Conservation (phyloP, 2,888 invertebrate species). For the Labia minor region DNA sequence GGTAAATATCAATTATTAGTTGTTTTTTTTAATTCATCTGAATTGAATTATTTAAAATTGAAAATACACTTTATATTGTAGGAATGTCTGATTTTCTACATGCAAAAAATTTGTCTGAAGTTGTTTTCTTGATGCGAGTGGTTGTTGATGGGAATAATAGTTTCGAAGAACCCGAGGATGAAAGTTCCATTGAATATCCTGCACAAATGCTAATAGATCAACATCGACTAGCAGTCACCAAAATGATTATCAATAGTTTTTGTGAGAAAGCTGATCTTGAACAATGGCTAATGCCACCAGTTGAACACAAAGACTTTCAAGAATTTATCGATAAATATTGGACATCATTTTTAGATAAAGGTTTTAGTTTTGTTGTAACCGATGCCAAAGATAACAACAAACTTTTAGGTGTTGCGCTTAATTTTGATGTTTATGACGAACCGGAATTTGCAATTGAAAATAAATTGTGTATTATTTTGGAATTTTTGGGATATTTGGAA, state of each 20-base stretch:
- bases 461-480: conserved; percentile 60
- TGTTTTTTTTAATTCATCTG: background rate
- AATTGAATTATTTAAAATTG: no score
- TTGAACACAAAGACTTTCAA: conserved; percentile 55
- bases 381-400: conserved; percentile 45
- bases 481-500: conserved; percentile 67
- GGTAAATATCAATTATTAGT: conserved; percentile 39
- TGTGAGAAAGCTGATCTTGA: conserved; percentile 78
- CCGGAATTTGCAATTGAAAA: conserved; percentile 60
- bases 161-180: background rate
- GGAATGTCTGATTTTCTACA: conserved; percentile 69
- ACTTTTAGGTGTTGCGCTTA: conserved; percentile 60
- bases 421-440: conserved; percentile 72
- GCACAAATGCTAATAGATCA: conserved; percentile 47
- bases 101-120: conserved; percentile 56
- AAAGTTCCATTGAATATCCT: conserved; percentile 34
- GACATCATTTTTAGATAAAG: conserved; percentile 54
- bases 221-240: conserved; percentile 55
- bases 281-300: conserved; percentile 60
- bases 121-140: conserved; percentile 51
- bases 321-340: conserved; percentile 58
- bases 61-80: no score
- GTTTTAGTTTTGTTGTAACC: conserved; percentile 46
- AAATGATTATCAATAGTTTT: conserved; percentile 76
- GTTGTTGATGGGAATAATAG: conserved; percentile 26